phyloP scores from a whole-genome alignment of 1,140 invertebrate genomes.

The Elymnias hypermnestra region DNA sequence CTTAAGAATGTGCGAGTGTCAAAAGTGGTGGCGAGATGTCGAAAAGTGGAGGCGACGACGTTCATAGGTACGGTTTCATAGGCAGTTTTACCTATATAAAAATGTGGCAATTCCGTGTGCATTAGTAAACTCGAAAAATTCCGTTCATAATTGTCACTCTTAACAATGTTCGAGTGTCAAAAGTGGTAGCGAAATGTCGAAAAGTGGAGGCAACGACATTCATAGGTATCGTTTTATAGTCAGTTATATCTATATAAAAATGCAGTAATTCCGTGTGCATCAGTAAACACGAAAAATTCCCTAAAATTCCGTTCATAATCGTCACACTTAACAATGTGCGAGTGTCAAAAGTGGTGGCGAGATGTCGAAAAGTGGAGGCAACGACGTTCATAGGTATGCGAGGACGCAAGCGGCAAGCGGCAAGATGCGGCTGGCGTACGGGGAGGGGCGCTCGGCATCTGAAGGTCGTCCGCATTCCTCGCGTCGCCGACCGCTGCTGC shows the following conservation, averaged over 20 bases:
- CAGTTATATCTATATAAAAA: too few species aligned
- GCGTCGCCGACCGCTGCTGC: slow-evolving; percentile 72
- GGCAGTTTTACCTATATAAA: too few species aligned
- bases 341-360: slow-evolving; percentile 64
- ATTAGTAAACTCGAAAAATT: too few species aligned
- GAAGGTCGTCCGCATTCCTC: slow-evolving; percentile 74
- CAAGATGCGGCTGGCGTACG: slow-evolving; percentile 63
- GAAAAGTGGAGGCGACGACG: slow-evolving; percentile 67
- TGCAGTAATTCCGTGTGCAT: too few species aligned
- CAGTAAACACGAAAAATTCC: not conserved
- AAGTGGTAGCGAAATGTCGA: slow-evolving; percentile 65
- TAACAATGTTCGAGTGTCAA: slow-evolving; percentile 60
- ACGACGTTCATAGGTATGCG: slow-evolving; percentile 63
- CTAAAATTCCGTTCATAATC: slow-evolving; percentile 38
- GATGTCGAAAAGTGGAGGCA: slow-evolving; percentile 70
- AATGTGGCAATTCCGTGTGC: too few species aligned
- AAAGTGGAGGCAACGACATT: slow-evolving; percentile 65
- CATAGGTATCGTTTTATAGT: too few species aligned
- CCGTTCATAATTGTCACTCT: slow-evolving; percentile 39
- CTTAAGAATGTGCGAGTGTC: slow-evolving; percentile 56
- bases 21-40: slow-evolving; percentile 65
- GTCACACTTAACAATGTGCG: slow-evolving; percentile 47
- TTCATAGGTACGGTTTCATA: slow-evolving; percentile 63
- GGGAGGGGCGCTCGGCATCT: slow-evolving; percentile 71
- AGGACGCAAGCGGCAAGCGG: slow-evolving; percentile 69